These are phyloP conservation scores for Eueremaeus valkanovi DNA, from an alignment of 2,888 invertebrate species.

Conservation along the genomic window DNA sequence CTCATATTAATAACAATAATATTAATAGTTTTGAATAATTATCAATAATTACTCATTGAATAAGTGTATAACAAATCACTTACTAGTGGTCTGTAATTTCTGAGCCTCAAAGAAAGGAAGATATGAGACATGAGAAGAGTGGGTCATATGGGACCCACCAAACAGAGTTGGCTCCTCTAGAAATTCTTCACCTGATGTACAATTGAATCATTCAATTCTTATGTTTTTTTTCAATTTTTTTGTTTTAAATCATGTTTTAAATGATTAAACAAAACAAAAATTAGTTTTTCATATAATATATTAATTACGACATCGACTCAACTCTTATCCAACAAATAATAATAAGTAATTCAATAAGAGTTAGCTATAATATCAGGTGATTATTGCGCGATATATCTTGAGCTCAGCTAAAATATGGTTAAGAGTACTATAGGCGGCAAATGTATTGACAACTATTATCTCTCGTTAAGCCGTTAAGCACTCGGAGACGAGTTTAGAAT, in stretches of 20 bases:
- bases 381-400: slow-evolving; percentile 18
- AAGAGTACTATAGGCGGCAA: slow-evolving; percentile 33
- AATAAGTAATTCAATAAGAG: slow-evolving; percentile 25
- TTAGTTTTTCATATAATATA: not conserved
- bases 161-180: slow-evolving; percentile 51
- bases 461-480: not conserved
- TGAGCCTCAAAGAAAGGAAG: slow-evolving; percentile 75
- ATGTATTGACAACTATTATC: not conserved
- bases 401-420: slow-evolving; percentile 15
- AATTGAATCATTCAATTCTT: slow-evolving; percentile 9
- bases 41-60: slow-evolving; percentile 22
- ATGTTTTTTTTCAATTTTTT: not conserved
- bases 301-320: slow-evolving; percentile 12
- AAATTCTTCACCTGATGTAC: slow-evolving; percentile 54
- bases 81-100: slow-evolving; percentile 67
- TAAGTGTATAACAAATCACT: slow-evolving; percentile 55
- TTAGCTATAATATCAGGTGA: slow-evolving; percentile 31
- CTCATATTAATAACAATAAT: slow-evolving; percentile 41
- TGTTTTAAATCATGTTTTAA: not conserved
- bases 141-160: slow-evolving; percentile 65
- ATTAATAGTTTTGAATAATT: slow-evolving; percentile 42
- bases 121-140: slow-evolving; percentile 74
- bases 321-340: slow-evolving; percentile 2
- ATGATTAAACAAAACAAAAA: not conserved
- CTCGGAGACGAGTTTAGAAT: not conserved